Conservation (phyloP, 2,888 invertebrate genomes). For the Archips xylosteana region DNA sequence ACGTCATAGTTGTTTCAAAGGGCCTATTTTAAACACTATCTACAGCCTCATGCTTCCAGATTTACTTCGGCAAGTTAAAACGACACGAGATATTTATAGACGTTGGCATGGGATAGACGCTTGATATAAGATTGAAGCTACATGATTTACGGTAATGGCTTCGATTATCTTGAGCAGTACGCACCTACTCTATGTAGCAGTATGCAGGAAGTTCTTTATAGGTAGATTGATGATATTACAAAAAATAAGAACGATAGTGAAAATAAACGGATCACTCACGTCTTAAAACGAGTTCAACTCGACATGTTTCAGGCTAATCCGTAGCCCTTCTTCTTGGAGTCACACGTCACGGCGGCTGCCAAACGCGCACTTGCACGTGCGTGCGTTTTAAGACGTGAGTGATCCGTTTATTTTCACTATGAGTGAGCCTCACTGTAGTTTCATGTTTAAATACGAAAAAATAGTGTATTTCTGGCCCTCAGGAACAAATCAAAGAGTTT, state of each 20-base stretch:
- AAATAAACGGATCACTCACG: too few species aligned
- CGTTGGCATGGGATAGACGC: conserved; percentile 25
- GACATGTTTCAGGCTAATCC: too few species aligned
- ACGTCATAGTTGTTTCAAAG: conserved; percentile 29
- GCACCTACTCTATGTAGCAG: not conserved
- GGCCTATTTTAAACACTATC: conserved; percentile 21
- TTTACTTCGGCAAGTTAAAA: conserved; percentile 28
- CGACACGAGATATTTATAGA: conserved; percentile 30
- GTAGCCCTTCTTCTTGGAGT: too few species aligned
- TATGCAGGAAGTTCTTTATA: not conserved
- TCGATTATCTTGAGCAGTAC: conserved; percentile 5
- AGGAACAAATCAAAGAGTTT: not conserved
- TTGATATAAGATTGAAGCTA: conserved; percentile 15
- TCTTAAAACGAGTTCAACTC: too few species aligned
- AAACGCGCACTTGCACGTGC: too few species aligned
- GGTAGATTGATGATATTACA: not conserved
- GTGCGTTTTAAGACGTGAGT: too few species aligned
- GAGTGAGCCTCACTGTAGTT: too few species aligned
- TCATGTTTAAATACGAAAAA: not conserved
- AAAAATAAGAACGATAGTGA: not conserved
- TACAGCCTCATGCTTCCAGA: conserved; percentile 7
- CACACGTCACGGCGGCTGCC: too few species aligned
- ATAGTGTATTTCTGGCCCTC: not conserved
- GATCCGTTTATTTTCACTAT: too few species aligned
- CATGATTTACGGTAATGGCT: conserved; percentile 34